Percentiles rank a stretch among this genome's conserved stretches.
Conservation (phyloP, 1,140 invertebrate genomes). For the Lasaia peninsularis region DNA sequence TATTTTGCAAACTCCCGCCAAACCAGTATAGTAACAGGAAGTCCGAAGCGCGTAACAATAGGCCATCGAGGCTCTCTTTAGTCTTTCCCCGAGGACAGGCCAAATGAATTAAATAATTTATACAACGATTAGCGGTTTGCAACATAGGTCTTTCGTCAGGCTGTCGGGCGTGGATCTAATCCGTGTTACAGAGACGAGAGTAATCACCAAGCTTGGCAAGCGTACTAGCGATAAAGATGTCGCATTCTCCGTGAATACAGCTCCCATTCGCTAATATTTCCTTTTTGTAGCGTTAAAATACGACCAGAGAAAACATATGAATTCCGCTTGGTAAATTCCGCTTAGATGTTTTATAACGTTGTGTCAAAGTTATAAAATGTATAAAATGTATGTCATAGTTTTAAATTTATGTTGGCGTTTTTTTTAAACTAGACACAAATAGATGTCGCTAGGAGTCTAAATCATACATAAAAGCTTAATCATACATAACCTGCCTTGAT, state of each 20-base stretch:
- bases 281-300: slow-evolving; percentile 7
- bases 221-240: slow-evolving; percentile 3
- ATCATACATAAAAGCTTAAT: too few relatives aligned
- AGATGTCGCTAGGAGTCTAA: too few relatives aligned
- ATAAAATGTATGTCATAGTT: too few relatives aligned
- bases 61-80: too few relatives aligned
- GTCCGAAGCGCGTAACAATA: too few relatives aligned
- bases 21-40: too few relatives aligned
- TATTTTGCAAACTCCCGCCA: too few relatives aligned
- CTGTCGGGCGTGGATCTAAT: neutral
- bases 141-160: neutral
- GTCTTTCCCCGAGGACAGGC: too few relatives aligned
- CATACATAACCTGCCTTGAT: too few relatives aligned
- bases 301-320: slow-evolving; percentile 4
- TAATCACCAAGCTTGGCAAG: slow-evolving; percentile 9
- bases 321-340: neutral
- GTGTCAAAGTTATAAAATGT: too few relatives aligned
- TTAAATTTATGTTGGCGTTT: too few relatives aligned
- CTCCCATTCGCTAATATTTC: slow-evolving; percentile 9
- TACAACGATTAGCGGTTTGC: neutral
- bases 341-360: neutral
- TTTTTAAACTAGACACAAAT: too few relatives aligned
- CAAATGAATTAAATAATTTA: neutral
- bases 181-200: slow-evolving; percentile 6
- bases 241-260: slow-evolving; percentile 6